A percentile compares a stretch with the other conserved stretches of the same genome.
These are phyloP conservation scores for Phrynocephalus guinanensis DNA, from an alignment of 2,797 vertebrate genomes.

Conservation along the genomic window DNA sequence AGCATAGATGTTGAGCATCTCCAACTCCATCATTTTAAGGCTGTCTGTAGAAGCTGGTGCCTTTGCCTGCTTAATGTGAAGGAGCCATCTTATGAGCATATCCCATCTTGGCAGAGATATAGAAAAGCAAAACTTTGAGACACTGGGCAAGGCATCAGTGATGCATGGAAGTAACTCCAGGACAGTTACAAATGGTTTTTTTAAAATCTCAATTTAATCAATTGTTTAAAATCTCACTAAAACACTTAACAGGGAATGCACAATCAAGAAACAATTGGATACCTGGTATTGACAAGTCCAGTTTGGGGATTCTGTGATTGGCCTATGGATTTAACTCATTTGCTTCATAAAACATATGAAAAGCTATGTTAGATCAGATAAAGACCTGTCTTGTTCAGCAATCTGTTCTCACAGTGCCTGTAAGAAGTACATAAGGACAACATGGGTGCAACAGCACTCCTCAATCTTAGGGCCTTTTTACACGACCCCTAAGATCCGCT, in stretches of 20 bases:
- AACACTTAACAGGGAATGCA: conserved; percentile 19
- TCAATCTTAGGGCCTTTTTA: neutral
- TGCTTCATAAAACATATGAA: neutral
- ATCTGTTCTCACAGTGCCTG: neutral
- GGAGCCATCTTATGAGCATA: neutral
- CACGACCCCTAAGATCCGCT: no score
- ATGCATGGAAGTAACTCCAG: neutral
- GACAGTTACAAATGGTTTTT: neutral
- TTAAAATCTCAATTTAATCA: neutral
- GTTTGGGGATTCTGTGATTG: neutral
- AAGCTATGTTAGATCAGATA: neutral
- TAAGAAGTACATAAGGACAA: neutral
- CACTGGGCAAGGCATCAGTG: neutral
- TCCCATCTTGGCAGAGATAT: neutral
- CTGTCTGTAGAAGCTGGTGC: neutral
- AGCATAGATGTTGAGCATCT: no score
- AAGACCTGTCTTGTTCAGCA: neutral
- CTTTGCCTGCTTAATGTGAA: neutral
- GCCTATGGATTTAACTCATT: no score
- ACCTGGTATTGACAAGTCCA: neutral
- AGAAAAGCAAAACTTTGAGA: neutral
- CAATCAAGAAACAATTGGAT: neutral
- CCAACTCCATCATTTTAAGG: neutral
- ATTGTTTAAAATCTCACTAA: conserved; percentile 14
- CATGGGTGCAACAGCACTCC: neutral